A percentile compares a stretch with the other conserved stretches of the same genome.
Evolutionary conservation across 2,113 vertebrate genomes (phyloP).

Genomic region (Deroptyus accipitrinus): DNA sequence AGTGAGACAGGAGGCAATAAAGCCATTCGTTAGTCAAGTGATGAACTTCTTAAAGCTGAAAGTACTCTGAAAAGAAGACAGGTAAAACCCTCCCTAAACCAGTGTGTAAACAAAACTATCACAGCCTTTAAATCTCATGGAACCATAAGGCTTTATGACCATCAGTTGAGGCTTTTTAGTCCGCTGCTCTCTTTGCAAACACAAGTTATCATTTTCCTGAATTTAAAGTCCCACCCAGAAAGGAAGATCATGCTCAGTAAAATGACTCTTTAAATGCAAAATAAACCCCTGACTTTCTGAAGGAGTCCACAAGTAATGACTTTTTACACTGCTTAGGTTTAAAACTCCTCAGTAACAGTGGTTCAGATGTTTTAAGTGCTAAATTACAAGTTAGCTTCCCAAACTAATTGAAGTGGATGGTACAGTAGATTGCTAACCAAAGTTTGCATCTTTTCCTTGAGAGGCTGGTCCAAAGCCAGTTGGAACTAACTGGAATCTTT

Average conservation of each 20-base stretch:
- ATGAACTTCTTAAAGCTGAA: not conserved
- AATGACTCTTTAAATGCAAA: not conserved
- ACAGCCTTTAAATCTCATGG: not conserved
- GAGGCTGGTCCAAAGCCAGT: not conserved
- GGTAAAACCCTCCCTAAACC: not conserved
- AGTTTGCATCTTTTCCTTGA: constrained; percentile 13
- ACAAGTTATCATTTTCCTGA: not conserved
- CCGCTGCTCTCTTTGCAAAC: not conserved
- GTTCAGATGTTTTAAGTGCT: constrained; percentile 18
- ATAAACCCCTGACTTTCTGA: not conserved
- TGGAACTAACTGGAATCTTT: not conserved
- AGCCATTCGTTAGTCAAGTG: not conserved
- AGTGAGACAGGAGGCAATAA: not conserved
- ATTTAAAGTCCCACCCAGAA: not conserved
- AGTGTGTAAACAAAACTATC: not conserved
- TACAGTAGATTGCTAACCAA: constrained; percentile 1
- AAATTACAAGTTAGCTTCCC: constrained; percentile 28
- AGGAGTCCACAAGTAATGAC: not conserved
- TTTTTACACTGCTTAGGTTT: constrained; percentile 5
- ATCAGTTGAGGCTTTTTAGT: not conserved
- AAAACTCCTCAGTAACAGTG: constrained; percentile 11
- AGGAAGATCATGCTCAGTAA: not conserved
- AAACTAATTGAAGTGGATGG: not conserved
- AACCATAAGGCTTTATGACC: not conserved
- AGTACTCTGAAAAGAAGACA: not conserved